Base-by-base conservation (phyloP, 2,113 vertebrate genomes). In the Dipodomys stephensi region DNA sequence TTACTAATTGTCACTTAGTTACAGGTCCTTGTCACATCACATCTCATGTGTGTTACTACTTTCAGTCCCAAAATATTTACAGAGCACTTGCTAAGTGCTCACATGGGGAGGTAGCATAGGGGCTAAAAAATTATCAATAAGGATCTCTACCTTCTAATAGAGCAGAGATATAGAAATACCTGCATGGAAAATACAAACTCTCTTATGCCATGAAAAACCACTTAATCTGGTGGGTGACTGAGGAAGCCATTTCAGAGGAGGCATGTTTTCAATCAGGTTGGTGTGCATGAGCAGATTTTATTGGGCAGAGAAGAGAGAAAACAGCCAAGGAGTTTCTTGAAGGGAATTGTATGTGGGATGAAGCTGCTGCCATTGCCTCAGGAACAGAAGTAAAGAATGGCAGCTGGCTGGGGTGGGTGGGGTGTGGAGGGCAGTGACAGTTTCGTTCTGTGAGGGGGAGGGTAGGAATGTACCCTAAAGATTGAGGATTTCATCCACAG, bases 41-140 rank as follows among this genome's bases (percentile, higher is more conserved):
- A 23, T 71, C 15, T 57, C 53, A 49, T 9, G 11, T 83, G 20
- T 44, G 35, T 64, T 80, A 87, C 32, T 91, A 49, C 11, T 82
- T 81, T 89, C 62, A 88, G 67, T 77, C 44, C 49, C 20, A 18
- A 65, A 87, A 65, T 91, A 79, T 60, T 44, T 91, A 85, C 57
- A 64, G 53, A 82, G 81, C 23, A 64, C 90, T 92, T 93, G 57
- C 74, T 64, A 30, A 53, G 44, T 88, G 19, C 49, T 64, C 27
- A 60, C 11, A 62, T 67, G 44, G 53, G 10, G 60, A 27, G 23
- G 39, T 23, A 85, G n/a, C 10, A 28, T 60, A 65, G 11, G 19
- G 28, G 4, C 49, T 78, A 16, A 20, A 71, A 92, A 57, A 74
- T 74, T 30, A 3, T 39, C 78, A 20, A 27, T 67, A 68, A 78